Base-by-base conservation (phyloP, 2,888 invertebrate genomes). In the Exocentrus adspersus region DNA sequence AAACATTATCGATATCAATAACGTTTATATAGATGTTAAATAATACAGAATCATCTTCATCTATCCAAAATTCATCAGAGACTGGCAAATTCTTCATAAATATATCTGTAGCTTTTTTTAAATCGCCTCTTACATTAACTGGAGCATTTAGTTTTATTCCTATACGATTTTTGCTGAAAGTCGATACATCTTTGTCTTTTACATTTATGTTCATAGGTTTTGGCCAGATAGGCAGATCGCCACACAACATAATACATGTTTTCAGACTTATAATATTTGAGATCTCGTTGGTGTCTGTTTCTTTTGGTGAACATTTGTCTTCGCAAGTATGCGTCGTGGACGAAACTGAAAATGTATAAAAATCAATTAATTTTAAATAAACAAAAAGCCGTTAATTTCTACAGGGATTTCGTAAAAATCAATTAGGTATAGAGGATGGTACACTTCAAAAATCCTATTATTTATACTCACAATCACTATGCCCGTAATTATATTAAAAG, bases 231-330 rank as follows among this genome's bases (percentile, higher is more conserved):
- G 90, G 88, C 10, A 85, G 85, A 62, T 85, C 84, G 12, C 89
- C 88, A 79, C 92, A 93, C 7, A 90, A 85, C 86, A 92, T 91
- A 71, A 89, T 88, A 80, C 92, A 93, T 7, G 90, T 89, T 50
- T 87, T 86, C 68, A 91, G 83, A 5, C 89, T 88, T 10, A 78
- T 81, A 4, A 82, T 74, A 16, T n/a, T n/a, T 1, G 37, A 37
- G 12, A 2, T 37, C 1, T 80, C 82, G 54, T 83, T 79, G 42
- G 69, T 65, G 1, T 80, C 81, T 56, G 83, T 78, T 48, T 81
- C 77, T 57, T 83, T 80, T 56, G 82, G 79, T 67, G 89, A 87
- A 82, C 92, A 92, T 69, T 87, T 85, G 17, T 84, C 80, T 43
- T 87, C 86, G 78, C 92, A 92, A 17, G 87, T 84, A 87, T 91